A percentile compares a stretch with the other conserved stretches of the same genome.
phyloP scores from a whole-genome alignment of 2,113 vertebrate species.

The Grammomys surdaster region DNA sequence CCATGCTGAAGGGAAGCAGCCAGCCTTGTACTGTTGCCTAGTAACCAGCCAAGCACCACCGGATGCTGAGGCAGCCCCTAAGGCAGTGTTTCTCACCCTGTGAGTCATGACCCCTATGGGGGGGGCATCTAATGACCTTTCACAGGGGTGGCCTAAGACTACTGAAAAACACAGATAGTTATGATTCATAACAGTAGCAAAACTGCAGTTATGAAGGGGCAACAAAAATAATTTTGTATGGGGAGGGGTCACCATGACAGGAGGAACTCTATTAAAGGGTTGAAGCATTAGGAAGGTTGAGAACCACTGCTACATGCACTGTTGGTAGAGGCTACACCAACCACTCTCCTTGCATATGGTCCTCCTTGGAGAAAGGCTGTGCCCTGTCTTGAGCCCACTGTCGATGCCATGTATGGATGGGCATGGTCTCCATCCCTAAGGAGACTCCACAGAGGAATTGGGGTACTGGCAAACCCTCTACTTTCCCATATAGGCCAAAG shows the following conservation, averaged over 20 bases:
- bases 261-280: too few relatives aligned
- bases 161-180: background rate
- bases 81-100: background rate
- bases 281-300: background rate
- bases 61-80: background rate
- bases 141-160: background rate
- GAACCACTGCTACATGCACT: background rate
- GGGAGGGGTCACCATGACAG: too few relatives aligned
- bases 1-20: background rate
- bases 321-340: background rate
- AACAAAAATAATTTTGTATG: too few relatives aligned
- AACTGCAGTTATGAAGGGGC: too few relatives aligned
- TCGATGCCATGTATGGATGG: background rate
- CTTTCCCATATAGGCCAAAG: background rate
- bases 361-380: background rate
- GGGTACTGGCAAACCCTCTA: background rate
- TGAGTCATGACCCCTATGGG: background rate
- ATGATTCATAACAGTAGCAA: too few relatives aligned
- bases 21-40: too few relatives aligned
- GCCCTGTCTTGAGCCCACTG: background rate
- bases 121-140: background rate
- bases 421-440: background rate
- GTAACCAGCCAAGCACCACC: background rate
- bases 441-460: background rate
- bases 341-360: background rate